Conservation (phyloP, 2,113 vertebrate genomes). For the Heterocephalus glaber region DNA sequence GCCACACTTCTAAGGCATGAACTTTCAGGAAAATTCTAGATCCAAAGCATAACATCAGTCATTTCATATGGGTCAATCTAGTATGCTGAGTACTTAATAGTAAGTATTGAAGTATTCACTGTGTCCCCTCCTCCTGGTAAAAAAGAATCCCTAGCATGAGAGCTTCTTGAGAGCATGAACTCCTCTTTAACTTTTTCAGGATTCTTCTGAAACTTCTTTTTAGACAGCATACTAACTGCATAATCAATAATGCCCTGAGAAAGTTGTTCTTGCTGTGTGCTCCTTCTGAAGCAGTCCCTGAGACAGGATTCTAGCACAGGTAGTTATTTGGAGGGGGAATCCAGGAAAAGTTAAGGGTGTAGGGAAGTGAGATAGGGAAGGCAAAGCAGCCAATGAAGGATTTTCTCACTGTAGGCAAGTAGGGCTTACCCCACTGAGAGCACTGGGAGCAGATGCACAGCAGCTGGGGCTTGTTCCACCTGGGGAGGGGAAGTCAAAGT, state of each 20-base stretch:
- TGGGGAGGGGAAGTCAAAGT: too few species aligned
- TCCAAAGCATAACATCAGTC: not conserved
- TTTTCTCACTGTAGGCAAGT: not conserved
- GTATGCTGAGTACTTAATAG: not conserved
- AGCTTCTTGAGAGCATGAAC: not conserved
- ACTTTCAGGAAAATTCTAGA: not conserved
- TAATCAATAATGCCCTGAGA: not conserved
- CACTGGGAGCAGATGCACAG: not conserved
- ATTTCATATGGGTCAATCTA: not conserved
- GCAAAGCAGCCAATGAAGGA: not conserved
- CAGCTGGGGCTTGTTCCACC: not conserved
- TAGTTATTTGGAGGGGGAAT: not conserved
- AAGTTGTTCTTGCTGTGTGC: not conserved
- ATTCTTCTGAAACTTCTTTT: not conserved
- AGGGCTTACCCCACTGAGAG: too few species aligned
- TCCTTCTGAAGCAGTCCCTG: not conserved
- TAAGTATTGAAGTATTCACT: not conserved
- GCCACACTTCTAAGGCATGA: not conserved
- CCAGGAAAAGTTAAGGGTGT: not conserved
- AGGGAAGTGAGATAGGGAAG: not conserved
- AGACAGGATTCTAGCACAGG: not conserved
- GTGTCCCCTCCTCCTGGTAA: not conserved
- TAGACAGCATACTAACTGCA: not conserved
- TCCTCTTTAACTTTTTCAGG: not conserved
- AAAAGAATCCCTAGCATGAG: not conserved